A percentile compares a stretch with the other conserved stretches of the same genome.
Evolutionary conservation across 2,113 vertebrate genomes (phyloP).

Genomic region (Symphodus melops): DNA sequence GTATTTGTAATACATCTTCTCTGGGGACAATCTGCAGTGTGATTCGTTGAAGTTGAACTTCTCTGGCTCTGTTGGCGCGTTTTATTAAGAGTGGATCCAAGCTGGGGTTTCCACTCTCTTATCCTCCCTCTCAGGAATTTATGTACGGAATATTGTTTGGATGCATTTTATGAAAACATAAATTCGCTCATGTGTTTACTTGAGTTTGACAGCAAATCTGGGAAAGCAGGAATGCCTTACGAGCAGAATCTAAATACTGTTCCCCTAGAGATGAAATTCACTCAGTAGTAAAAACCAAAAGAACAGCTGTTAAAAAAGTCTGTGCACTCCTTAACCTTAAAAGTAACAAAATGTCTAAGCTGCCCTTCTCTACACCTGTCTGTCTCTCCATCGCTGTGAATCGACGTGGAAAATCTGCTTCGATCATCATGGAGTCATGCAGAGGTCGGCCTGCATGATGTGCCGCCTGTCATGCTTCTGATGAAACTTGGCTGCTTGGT

Average conservation of each 20-base stretch:
- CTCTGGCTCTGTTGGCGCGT: constrained; percentile 30
- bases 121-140: constrained; percentile 53
- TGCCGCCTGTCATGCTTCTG: constrained; percentile 51
- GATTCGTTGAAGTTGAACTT: constrained; percentile 31
- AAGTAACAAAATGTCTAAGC: constrained; percentile 6
- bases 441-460: constrained; percentile 47
- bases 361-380: constrained; percentile 56
- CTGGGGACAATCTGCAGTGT: neutral
- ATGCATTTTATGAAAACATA: neutral
- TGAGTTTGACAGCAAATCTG: neutral
- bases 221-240: neutral
- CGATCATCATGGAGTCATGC: constrained; percentile 64
- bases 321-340: neutral
- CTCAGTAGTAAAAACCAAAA: neutral
- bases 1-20: no score
- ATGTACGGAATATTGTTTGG: constrained; percentile 52
- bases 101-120: constrained; percentile 11
- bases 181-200: constrained; percentile 6
- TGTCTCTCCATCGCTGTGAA: constrained; percentile 26
- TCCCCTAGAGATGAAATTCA: neutral
- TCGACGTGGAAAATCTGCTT: constrained; percentile 67
- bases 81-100: neutral
- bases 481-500: constrained; percentile 50
- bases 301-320: neutral
- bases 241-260: no score